These are phyloP conservation scores for Lucifuga dentata DNA, from an alignment of 2,113 vertebrate species.

Conservation along the genomic window DNA sequence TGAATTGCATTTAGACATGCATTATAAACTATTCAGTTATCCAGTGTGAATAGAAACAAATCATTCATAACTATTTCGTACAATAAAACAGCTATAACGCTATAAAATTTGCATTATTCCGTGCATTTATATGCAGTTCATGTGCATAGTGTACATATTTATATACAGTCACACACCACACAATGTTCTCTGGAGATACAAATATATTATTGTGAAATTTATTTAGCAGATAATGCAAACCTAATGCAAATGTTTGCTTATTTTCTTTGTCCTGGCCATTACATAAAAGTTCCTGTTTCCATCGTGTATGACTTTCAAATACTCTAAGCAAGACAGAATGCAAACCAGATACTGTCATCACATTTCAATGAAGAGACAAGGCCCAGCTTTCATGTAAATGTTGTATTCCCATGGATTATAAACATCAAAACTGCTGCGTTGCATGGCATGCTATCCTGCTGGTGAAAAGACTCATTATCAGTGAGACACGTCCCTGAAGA, in stretches of 20 bases:
- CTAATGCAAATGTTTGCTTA: slow-evolving; percentile 7
- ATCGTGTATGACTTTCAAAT: too few relatives aligned
- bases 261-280: too few relatives aligned
- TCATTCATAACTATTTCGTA: too few relatives aligned
- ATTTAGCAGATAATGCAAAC: slow-evolving; percentile 15
- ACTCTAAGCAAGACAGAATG: background rate
- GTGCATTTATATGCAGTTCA: slow-evolving; percentile 1
- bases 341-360: slow-evolving; percentile 11
- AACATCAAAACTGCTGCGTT: too few relatives aligned
- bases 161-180: background rate
- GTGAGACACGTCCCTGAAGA: too few relatives aligned
- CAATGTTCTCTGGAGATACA: background rate
- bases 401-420: background rate
- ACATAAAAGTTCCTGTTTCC: too few relatives aligned
- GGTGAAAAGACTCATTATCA: background rate
- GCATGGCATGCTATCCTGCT: too few relatives aligned
- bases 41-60: too few relatives aligned
- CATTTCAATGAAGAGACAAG: background rate
- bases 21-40: too few relatives aligned
- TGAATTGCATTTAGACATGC: too few relatives aligned
- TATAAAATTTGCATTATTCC: background rate
- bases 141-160: background rate
- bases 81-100: background rate
- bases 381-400: slow-evolving; percentile 7
- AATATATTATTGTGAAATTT: background rate